phyloP scores from a whole-genome alignment of 1,140 invertebrate species.

The Heliconius himera region DNA sequence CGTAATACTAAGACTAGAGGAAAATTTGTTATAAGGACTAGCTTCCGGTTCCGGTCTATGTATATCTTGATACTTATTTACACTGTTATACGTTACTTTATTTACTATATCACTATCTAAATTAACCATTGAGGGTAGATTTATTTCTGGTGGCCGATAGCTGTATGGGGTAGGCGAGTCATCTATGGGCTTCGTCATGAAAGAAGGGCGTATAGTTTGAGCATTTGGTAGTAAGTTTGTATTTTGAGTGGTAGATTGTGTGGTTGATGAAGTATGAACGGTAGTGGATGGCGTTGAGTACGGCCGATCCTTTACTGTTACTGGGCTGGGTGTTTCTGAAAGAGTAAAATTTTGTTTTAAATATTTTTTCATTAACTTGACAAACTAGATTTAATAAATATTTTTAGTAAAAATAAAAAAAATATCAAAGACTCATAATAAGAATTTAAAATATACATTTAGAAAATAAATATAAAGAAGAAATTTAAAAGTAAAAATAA shows the following conservation, averaged over 20 bases:
- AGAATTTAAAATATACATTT: too few species aligned
- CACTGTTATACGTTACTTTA: slow-evolving; percentile 79
- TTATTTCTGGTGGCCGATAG: slow-evolving; percentile 73
- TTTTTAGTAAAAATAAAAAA: too few species aligned
- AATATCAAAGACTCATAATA: too few species aligned
- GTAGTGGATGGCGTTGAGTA: slow-evolving; percentile 65
- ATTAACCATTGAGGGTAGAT: slow-evolving; percentile 70
- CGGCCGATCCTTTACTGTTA: slow-evolving; percentile 60
- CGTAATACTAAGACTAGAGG: slow-evolving; percentile 80
- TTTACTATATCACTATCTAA: slow-evolving; percentile 80
- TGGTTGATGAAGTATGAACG: slow-evolving; percentile 41
- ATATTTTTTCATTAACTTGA: not conserved
- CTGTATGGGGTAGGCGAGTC: slow-evolving; percentile 72
- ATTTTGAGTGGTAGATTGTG: slow-evolving; percentile 53
- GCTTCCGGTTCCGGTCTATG: slow-evolving; percentile 77
- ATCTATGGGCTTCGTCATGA: slow-evolving; percentile 82
- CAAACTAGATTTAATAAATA: too few species aligned
- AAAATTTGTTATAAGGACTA: slow-evolving; percentile 81
- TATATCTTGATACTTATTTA: slow-evolving; percentile 81
- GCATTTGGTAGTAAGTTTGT: slow-evolving; percentile 52
- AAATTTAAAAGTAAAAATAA: too few species aligned
- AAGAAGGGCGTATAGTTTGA: slow-evolving; percentile 78
- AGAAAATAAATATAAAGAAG: too few species aligned
- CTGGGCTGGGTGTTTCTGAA: slow-evolving; percentile 61
- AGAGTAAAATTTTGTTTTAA: slow-evolving; percentile 16